Base-by-base conservation (phyloP, 1,140 invertebrate species). In the Homalodisca vitripennis region DNA sequence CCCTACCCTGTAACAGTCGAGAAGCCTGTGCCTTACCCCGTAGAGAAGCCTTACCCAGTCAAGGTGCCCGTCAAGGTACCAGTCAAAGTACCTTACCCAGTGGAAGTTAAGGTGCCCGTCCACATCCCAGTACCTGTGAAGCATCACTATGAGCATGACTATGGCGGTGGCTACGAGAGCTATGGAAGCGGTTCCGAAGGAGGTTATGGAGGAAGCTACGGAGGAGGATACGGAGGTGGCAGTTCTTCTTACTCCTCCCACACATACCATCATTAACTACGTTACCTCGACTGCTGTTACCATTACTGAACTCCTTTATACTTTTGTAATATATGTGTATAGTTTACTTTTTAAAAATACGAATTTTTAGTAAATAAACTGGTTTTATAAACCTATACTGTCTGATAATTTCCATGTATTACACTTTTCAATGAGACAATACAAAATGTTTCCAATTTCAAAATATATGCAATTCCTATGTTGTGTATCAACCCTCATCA, bases 11-110 rank as follows among this genome's bases (percentile, higher is more conserved):
- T 82, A 3, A 75, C 77, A 1, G 81, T 85, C 0, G 90, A 91
- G 75, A 92, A 91, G 80, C 91, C 90, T 78, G 89, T 92, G 72
- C 88, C 88, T 55, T 90, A 90, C 82, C 86, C 86, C n/a, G 88
- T 91, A 34, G 82, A 85, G 77, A 81, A 85, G 72, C 79, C 83
- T 0, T 81, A 83, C 70, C 83, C 85, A 34, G 84, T 87, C 0
- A 85, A 86, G 77, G 84, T 86, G 29, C 81, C 80, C 6, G 83
- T 88, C 51, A 76, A 79, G 46, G 73, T 78, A 22, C 77, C 74
- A 3, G 77, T 80, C 13, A 78, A 82, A 60, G 77, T 82, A 1
- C 79, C 78, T 2, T 80, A 80, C 34, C 77, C 79, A 0, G 82
- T 78, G 0, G 78, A 78, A 72, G 75, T 79, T 29, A 76, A 74